These are phyloP conservation scores for Pinctada fucata DNA, from an alignment of 2,888 invertebrate genomes.

Conservation along the genomic window DNA sequence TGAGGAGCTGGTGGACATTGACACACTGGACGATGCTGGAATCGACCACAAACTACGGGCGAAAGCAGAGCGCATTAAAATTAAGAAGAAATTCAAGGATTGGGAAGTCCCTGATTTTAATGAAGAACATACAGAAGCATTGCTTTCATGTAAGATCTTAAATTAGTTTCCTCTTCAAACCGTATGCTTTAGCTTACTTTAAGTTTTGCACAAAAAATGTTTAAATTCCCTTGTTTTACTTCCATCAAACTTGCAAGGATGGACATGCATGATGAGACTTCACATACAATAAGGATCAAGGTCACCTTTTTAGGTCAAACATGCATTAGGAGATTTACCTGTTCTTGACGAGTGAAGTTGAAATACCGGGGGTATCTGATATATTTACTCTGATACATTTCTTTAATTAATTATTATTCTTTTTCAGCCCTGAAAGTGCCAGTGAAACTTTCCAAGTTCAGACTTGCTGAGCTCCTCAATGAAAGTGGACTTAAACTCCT, in stretches of 20 bases:
- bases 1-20: background rate
- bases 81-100: background rate
- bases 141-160: background rate
- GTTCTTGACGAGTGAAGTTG: too few relatives aligned
- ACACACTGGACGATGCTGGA: background rate
- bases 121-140: background rate
- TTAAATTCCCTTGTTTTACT: too few relatives aligned
- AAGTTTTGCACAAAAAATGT: too few relatives aligned
- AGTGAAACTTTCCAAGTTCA: background rate
- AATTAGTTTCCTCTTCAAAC: too few relatives aligned
- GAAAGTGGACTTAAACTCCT: background rate
- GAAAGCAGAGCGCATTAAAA: background rate
- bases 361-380: too few relatives aligned
- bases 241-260: too few relatives aligned
- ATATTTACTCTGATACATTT: too few relatives aligned
- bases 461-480: background rate
- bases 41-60: background rate
- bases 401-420: background rate
- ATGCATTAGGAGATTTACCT: too few relatives aligned
- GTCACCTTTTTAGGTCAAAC: too few relatives aligned
- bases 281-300: too few relatives aligned
- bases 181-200: too few relatives aligned
- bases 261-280: too few relatives aligned
- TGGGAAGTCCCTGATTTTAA: background rate
- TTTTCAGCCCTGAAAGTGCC: slow-evolving; percentile 1